Base-by-base conservation (phyloP, 2,113 vertebrate genomes). In the Gambusia holbrooki region DNA sequence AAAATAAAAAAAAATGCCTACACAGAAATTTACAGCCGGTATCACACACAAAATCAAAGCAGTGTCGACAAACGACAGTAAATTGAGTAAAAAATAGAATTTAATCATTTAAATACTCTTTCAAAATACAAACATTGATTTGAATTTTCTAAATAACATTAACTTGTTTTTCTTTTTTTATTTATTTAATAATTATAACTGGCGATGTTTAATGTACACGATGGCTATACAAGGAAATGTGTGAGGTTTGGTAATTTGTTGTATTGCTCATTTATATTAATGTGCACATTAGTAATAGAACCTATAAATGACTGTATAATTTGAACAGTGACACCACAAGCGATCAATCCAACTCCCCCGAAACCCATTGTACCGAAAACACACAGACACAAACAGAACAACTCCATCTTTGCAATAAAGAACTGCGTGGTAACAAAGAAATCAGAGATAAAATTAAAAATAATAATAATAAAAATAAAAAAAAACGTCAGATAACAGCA, bases 21-120 rank as follows among this genome's bases (percentile, higher is more conserved):
- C 81, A 93, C 82, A 90, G 69, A 95, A 89, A 90, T 91, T 87
- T 89, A 94, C 93, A 93, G 88, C 92, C 85, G 93, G 81, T 89
- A 87, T 87, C 90, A 86, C 92, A 89, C 90, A 90, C 84, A 85
- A 88, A 90, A 93, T 91, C 79, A 92, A 95, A 90, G 83, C 90
- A 90, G 92, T 93, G 92, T 93, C 92, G 93, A 94, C 92, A 93
- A 94, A 94, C 92, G 92, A 94, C 92, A 89, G 87, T 91, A 94
- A 94, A 94, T 94, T 92, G 92, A 94, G 94, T 95, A 95, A 95
- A 95, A 95, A 95, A 95, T 95, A 95, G 92, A 94, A 94, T 95
- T 95, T 94, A 94, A 94, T 95, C 89, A 94, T 94, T 95, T 95
- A 95, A 95, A 95, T 94, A 94, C 89, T 93, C 89, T 90, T 94